Evolutionary conservation across 2,888 invertebrate genomes (phyloP), one percentile per base, ranked within the genome.

Genomic region (Chaetoderma sp.): DNA sequence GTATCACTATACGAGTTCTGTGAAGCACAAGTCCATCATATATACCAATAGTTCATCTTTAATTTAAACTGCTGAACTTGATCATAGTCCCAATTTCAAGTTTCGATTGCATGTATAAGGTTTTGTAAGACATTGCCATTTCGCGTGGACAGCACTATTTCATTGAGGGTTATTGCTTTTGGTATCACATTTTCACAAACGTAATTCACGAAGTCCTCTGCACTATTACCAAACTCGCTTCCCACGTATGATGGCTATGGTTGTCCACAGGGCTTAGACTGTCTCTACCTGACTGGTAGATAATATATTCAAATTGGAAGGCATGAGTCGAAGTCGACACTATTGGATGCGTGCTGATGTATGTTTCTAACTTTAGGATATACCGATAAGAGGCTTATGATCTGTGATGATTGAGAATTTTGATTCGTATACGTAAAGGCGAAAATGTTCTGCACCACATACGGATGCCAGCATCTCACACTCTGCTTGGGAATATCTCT

Each of bases 371-470:
- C 72, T 74, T 18, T 69, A 61, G 45, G 77, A 72, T 23, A 82
- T 74, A n/a, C 70, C 60, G 23, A 70, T 59, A 23, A 82, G 65
- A 1, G 79, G 80, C 62, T 79, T 77, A 70, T 82, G 79, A 65
- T 75, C 78, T 10, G 75, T 76, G 47, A 73, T 33, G 1, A 81
- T 49, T 1, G 49, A 68, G 61, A 80, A 76, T 30, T 39, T 39
- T 16, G 47, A 62, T 30, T 79, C 81, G 58, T 70, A 72, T 6
- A 81, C 49, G 52, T 74, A 81, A 21, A 77, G 25, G 44, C 76
- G 70, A 63, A 77, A 81, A 50, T 78, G 76, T 63, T 80, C 77
- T 42, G 72, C 69, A 4, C 77, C 74, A 4, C 50, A 79, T 0
- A 77, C 73, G 6, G 78, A 70, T 6, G 76, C 77, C 25, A 78